Evolutionary conservation across 2,888 invertebrate species (phyloP), one percentile per base, ranked within the genome.

Genomic region (Philonicus albiceps): DNA sequence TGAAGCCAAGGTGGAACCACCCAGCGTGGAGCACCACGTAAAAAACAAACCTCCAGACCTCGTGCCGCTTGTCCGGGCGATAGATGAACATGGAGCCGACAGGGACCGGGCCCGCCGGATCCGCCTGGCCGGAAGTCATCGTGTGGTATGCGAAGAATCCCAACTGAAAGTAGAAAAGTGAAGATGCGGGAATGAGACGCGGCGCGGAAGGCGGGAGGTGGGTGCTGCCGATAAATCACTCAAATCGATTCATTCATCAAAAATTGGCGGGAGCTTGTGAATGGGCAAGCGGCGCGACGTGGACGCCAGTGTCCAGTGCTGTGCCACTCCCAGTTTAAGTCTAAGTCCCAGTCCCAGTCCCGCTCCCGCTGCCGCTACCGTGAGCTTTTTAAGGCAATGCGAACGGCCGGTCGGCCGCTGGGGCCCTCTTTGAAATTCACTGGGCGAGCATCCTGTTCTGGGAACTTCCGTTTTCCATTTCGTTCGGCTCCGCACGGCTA

Each of bases 21-120:
- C 98, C 98, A 74, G 98, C 98, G 92, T 98, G 98, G 90, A 98
- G 95, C 90, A 98, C 96, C 96, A 98, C 97, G 94, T 98, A 98
- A 90, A 97, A 95, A 89, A 98, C 93, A 93, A 98, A 98, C 91
- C 98, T 95, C 98, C 98, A 98, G 89, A 98, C 94, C 93, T 98
- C 97, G 88, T 95, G 94, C 86, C 98, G 94, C 91, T 97, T 96
- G 94, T 98, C 98, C 78, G 98, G 98, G 89, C 97, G 95, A 94
- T 98, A 98, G 89, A 98, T 98, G 91, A 98, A 97, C 90, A 97
- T 95, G 87, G 98, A 98, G 93, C 98, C 97, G 89, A 96, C 96
- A 86, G 98, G 98, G 89, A 98, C 97, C 19, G 78, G 98, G 87
- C 98, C 98, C 86, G 97, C 96, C 88, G 97, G 95, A 92, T 96